Evolutionary conservation across 2,888 invertebrate species (phyloP), one percentile per base, ranked within the genome.

Genomic region (Hyposoter didymator): DNA sequence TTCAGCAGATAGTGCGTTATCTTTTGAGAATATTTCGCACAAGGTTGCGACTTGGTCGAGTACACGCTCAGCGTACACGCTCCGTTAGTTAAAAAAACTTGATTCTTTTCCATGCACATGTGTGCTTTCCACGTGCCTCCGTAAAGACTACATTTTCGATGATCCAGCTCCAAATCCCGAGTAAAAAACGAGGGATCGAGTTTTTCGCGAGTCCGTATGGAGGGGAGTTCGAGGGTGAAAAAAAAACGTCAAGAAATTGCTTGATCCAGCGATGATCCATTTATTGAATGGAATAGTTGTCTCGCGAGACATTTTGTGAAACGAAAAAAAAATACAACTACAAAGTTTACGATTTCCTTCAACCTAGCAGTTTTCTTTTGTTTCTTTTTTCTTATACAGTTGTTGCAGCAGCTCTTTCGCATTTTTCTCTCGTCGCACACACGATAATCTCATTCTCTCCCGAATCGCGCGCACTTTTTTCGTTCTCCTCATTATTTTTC

Each of bases 321-420:
- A 47, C 66, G 35, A 67, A 49, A n/a, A 49, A 49, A 43, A 47
- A 70, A 17, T 55, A 49, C 52, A 73, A 52, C 64, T 66, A 80
- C 73, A 55, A 73, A 66, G 64, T 66, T 80, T 80, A 43, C 49
- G 52, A 19, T 74, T 80, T 49, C 52, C n/a, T 73, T 80, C 52
- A 43, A 80, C 43, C 55, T 74, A 55, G 67, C 43, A 55, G 39
- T 62, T 39, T 17, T 52, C 12, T 32, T 62, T 82, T 7, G 45
- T 35, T 22, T 59, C 10, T 28, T 59, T 59, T 69, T 39, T 73
- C 47, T 75, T 55, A 22, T 78, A 78, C 67, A 78, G 64, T 85
- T 82, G 74, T 78, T 80, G 74, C 82, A 85, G 82, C 82, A 85
- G 82, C 75, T 82, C 75, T 75, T 85, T 82, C n/a, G n/a, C n/a